Percentiles rank a stretch among this genome's conserved stretches.
phyloP scores from a whole-genome alignment of 2,113 vertebrate species.

The Cheilinus undulatus region DNA sequence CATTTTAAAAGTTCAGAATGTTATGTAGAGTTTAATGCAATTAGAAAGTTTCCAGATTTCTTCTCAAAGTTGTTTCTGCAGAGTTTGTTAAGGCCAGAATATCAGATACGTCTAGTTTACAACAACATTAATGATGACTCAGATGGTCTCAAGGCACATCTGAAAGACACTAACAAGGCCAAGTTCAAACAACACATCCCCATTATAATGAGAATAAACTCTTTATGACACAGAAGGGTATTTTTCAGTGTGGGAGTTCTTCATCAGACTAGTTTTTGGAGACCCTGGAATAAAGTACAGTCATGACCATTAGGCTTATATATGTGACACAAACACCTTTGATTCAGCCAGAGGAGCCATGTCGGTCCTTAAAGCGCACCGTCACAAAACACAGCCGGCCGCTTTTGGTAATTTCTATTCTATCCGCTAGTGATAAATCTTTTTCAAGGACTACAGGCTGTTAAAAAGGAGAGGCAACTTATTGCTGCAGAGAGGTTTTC shows the following conservation, averaged over 20 bases:
- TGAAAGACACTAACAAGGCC: constrained; percentile 32
- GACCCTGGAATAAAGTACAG: not conserved
- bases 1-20: too few relatives aligned
- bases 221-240: not conserved
- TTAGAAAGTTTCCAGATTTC: too few relatives aligned
- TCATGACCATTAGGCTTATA: not conserved
- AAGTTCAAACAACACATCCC: constrained; percentile 10
- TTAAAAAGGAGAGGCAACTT: constrained; percentile 23
- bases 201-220: constrained; percentile 7
- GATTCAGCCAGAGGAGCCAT: constrained; percentile 3
- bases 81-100: too few relatives aligned
- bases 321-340: constrained; percentile 17
- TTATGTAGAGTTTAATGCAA: too few relatives aligned
- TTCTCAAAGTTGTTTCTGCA: too few relatives aligned
- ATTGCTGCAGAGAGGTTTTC: constrained; percentile 21
- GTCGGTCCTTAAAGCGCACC: constrained; percentile 1
- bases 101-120: too few relatives aligned
- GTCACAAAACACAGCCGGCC: constrained; percentile 16
- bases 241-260: not conserved
- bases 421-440: constrained; percentile 42
- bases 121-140: not conserved
- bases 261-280: not conserved
- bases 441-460: constrained; percentile 41
- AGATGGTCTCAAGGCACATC: constrained; percentile 15
- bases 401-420: constrained; percentile 47